Evolutionary conservation across 2,113 vertebrate species (phyloP), one percentile per base, ranked within the genome.

Genomic region (Acrocephalus kingi): DNA sequence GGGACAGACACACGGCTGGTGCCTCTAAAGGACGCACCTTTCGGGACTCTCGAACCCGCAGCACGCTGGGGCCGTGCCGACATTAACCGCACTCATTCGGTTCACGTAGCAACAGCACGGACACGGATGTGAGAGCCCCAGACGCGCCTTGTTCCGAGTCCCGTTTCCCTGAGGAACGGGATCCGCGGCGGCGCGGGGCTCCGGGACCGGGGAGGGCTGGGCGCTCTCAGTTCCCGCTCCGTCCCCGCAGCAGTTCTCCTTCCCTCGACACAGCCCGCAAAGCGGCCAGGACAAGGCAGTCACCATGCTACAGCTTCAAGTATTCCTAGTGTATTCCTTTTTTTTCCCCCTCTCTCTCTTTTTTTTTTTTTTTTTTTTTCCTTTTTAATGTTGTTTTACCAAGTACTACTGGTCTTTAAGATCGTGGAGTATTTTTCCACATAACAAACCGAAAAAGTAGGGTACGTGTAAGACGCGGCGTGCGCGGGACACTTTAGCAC

Each of bases 11-110:
- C 43, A 3, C 16, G 16, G 75, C 45, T 1, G 11, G 46, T 2
- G 49, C 39, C 11, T 18, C 3, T 6, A 5, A 2, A 25, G 63
- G 5, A 63, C 4, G 25, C 52, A 3, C 52, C 20, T 45, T 35
- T 28, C 11, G 63, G 24, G 12, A 56, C 48, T 14, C 51, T 33
- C 3, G 8, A 30, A 10, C 21, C 30, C 46, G 30, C 63, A 33
- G 71, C 54, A 3, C 27, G 0, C 33, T 2, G 58, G 21, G 13
- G 20, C 63, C 22, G 39, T 13, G 27, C 33, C 30, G 7, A 1
- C 67, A 5, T 10, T 18, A 28, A 5, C 6, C 35, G 13, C 35
- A 1, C 15, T 52, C 24, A 10, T 4, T 51, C 20, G 16, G 25
- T 13, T 76, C 30, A 4, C 24, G 15, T 9, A 46, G 39, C 33